phyloP scores from a whole-genome alignment of 1,140 invertebrate species.

The Leucophenga varia region DNA sequence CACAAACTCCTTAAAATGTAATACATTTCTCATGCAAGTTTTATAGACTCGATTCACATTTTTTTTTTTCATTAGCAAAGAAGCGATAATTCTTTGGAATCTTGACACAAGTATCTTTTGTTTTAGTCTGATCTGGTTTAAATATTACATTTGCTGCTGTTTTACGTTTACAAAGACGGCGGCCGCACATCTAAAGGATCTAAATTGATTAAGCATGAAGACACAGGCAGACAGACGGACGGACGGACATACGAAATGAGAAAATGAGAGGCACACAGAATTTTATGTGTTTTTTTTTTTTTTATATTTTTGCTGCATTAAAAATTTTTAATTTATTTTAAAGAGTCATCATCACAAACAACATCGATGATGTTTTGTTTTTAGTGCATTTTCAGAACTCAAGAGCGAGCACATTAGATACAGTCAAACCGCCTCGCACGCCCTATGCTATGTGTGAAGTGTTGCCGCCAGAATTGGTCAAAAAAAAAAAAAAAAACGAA shows the following conservation, averaged over 20 bases:
- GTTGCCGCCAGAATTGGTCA: slow-evolving; percentile 18
- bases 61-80: slow-evolving; percentile 49
- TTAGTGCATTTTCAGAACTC: no score
- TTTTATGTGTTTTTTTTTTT: slow-evolving; percentile 22
- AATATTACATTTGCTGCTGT: slow-evolving; percentile 33
- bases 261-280: no score
- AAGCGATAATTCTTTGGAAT: slow-evolving; percentile 41
- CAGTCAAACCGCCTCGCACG: slow-evolving; percentile 36
- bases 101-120: slow-evolving; percentile 12
- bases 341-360: slow-evolving; percentile 10
- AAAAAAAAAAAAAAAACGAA: no score
- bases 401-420: slow-evolving; percentile 43
- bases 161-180: no score
- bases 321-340: slow-evolving; percentile 49
- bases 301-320: slow-evolving; percentile 47
- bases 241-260: no score
- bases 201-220: slow-evolving; percentile 53
- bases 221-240: slow-evolving; percentile 31
- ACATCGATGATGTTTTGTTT: no score
- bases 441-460: slow-evolving; percentile 42
- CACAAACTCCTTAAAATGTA: slow-evolving; percentile 54
- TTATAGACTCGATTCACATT: no score
- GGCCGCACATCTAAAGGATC: no score
- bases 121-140: slow-evolving; percentile 35
- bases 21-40: no score